Base-by-base conservation (phyloP, 2,888 invertebrate species). In the Philereme vetulata region DNA sequence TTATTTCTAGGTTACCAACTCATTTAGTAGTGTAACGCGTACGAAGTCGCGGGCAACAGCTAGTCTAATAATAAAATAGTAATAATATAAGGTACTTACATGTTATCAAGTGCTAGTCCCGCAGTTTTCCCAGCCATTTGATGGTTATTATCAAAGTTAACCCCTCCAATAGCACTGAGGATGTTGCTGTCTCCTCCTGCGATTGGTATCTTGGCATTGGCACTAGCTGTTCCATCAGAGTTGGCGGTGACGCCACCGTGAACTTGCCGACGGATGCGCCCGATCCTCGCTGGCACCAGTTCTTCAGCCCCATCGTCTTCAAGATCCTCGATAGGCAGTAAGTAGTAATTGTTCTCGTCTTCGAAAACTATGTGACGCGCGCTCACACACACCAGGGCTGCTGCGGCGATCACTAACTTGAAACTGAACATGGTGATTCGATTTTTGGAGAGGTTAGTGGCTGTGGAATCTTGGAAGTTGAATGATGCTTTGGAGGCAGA, bases 41-140 rank as follows among this genome's bases (percentile, higher is more conserved):
- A n/a, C n/a, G n/a, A n/a, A n/a, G n/a, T n/a, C n/a, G n/a, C n/a
- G n/a, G n/a, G n/a, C n/a, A n/a, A n/a, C n/a, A n/a, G n/a, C n/a
- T n/a, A n/a, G n/a, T n/a, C 1, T 21, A 21, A 21, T 21, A 21
- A 21, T 21, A 21, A 21, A 21, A 21, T 2, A 2, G 21, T 21
- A 21, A 21, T 21, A 38, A 38, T 38, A 34, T 32, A 10, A 47
- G 45, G 43, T 54, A 78, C 84, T 82, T 66, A 85, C 84, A 70
- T 65, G 60, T 84, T 82, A 45, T 85, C 80, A 0, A 77, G 67
- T 2, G 80, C 76, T 57, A 85, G 10, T 8, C 85, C 85, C 51
- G 72, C 75, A 4, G 77, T 75, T 36, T 72, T 72, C 0, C 78
- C 63, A 3, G 72, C 67, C 4, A 77, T 44, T 9, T 68, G 58